These are phyloP conservation scores for Oxycera nigricornis DNA, from an alignment of 2,888 invertebrate genomes.

Conservation along the genomic window DNA sequence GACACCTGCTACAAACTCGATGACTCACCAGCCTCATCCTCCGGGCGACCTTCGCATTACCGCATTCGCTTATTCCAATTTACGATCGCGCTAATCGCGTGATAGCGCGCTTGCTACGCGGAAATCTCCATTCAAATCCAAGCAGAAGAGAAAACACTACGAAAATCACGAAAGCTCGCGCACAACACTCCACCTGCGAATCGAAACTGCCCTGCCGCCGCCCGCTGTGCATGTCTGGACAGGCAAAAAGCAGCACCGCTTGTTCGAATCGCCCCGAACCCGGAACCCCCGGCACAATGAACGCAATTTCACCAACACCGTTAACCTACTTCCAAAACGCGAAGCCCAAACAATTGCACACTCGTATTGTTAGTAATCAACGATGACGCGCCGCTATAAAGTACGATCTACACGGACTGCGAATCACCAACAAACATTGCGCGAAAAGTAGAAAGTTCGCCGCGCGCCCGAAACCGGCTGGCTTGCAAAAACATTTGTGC, in stretches of 20 bases:
- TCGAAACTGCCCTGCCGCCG: background rate
- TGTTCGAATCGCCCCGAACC: background rate
- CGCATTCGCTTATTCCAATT: background rate
- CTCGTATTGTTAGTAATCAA: background rate
- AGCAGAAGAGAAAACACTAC: background rate
- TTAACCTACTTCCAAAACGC: constrained; percentile 9
- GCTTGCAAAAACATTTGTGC: background rate
- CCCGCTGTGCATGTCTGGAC: background rate
- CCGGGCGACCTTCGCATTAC: background rate
- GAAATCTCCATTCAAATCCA: background rate
- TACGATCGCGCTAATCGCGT: background rate
- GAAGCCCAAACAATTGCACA: background rate
- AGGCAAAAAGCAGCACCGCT: background rate
- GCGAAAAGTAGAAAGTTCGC: constrained; percentile 4
- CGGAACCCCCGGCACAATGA: background rate
- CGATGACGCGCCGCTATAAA: background rate
- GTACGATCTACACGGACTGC: background rate
- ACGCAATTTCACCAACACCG: constrained; percentile 6
- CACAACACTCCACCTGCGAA: background rate
- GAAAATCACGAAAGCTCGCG: background rate
- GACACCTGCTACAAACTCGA: background rate
- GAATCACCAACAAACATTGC: background rate
- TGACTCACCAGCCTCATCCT: background rate
- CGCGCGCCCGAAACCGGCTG: background rate
- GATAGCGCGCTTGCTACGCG: background rate